These are phyloP conservation scores for Micromesistius poutassou DNA, from an alignment of 2,797 vertebrate species.

Conservation along the genomic window DNA sequence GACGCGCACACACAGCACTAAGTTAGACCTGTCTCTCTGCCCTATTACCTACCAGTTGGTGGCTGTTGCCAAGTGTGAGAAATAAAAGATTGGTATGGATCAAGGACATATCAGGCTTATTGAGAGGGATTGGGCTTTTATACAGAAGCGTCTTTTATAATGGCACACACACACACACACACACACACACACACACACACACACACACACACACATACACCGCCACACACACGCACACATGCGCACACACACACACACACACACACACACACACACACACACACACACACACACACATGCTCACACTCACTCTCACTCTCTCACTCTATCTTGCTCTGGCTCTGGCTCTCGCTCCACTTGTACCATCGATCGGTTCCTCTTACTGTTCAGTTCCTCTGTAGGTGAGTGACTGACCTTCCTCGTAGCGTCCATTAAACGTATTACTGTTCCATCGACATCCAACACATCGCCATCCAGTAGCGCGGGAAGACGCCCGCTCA, in stretches of 20 bases:
- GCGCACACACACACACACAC: too few species aligned
- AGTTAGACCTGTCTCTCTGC: background rate
- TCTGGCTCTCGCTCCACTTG: background rate
- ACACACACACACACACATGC: too few species aligned
- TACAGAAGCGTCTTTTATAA: too few species aligned
- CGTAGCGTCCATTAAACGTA: constrained; percentile 54
- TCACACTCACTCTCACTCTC: too few species aligned
- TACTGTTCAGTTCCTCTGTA: constrained; percentile 34
- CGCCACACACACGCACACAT: too few species aligned
- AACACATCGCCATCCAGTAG: constrained; percentile 10
- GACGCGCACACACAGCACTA: constrained; percentile 10
- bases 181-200: too few species aligned
- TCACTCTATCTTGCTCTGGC: background rate
- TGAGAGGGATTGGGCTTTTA: constrained; percentile 11
- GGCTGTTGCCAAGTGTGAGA: constrained; percentile 1
- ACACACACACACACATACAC: too few species aligned
- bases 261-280: too few species aligned
- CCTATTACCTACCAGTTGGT: background rate
- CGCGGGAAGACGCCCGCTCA: background rate
- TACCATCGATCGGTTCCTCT: constrained; percentile 15
- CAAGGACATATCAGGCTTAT: constrained; percentile 27
- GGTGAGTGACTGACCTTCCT: constrained; percentile 55
- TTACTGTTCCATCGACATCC: constrained; percentile 55
- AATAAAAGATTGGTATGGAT: constrained; percentile 10
- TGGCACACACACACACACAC: too few species aligned